phyloP scores from a whole-genome alignment of 2,113 vertebrate species.

The Triplophysa siluroides region DNA sequence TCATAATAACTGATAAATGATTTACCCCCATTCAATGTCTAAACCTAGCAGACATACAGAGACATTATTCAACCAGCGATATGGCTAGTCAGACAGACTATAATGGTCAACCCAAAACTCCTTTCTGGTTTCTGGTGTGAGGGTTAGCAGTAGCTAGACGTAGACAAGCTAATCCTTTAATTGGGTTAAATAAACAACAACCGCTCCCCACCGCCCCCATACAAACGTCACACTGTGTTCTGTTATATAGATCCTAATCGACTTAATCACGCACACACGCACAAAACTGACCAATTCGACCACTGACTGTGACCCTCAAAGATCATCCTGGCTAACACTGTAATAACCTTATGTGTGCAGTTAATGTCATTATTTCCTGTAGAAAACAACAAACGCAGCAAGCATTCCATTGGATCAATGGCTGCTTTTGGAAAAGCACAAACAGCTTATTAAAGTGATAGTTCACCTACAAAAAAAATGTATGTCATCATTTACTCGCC shows the following conservation, averaged over 20 bases:
- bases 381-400: no score
- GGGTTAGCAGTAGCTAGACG: slow-evolving; percentile 15
- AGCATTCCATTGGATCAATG: no score
- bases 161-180: slow-evolving; percentile 51
- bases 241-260: slow-evolving; percentile 40
- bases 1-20: no score
- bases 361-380: no score
- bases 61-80: background rate
- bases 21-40: background rate
- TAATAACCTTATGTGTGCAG: background rate
- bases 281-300: slow-evolving; percentile 53
- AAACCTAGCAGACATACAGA: slow-evolving; percentile 3
- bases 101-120: background rate
- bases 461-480: no score
- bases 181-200: slow-evolving; percentile 48
- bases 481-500: no score
- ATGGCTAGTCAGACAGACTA: background rate
- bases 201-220: slow-evolving; percentile 35
- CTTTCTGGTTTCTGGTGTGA: slow-evolving; percentile 39
- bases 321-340: slow-evolving; percentile 1
- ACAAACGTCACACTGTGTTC: slow-evolving; percentile 50
- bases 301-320: slow-evolving; percentile 22
- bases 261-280: slow-evolving; percentile 45
- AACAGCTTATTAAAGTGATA: no score
- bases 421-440: no score